Conservation (phyloP, 2,113 vertebrate genomes). For the Craseonycteris thonglongyai region DNA sequence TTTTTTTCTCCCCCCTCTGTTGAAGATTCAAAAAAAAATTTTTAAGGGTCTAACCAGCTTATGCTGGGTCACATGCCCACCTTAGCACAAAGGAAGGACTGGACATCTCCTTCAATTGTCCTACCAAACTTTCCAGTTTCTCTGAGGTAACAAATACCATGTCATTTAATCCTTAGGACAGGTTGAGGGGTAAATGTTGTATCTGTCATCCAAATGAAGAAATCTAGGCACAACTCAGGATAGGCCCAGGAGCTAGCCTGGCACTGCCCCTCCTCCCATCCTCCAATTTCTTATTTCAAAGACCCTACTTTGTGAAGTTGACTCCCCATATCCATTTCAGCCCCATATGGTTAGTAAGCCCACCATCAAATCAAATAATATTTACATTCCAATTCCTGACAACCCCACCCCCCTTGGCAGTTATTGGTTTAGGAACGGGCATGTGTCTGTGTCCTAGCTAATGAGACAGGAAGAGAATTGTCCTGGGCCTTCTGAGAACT, state of each 20-base stretch:
- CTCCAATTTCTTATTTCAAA: not conserved
- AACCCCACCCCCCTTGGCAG: not conserved
- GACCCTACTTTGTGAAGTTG: not conserved
- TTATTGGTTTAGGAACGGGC: not conserved
- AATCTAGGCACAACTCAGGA: not conserved
- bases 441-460: not conserved
- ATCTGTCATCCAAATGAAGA: not conserved
- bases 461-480: not conserved
- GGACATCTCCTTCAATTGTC: not conserved
- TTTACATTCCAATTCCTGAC: too few relatives aligned
- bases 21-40: not conserved
- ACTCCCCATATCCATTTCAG: not conserved
- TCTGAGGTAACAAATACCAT: not conserved
- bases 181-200: not conserved
- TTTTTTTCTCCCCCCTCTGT: not conserved
- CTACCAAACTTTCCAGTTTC: not conserved
- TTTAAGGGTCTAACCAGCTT: too few relatives aligned
- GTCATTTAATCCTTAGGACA: not conserved
- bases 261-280: too few relatives aligned
- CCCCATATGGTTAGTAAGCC: fast-evolving
- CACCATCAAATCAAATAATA: too few relatives aligned
- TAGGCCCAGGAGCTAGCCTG: not conserved
- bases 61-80: not conserved
- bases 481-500: not conserved
- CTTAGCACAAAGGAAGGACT: not conserved